Conservation (phyloP, 2,797 vertebrate species). For the Clangula hyemalis region DNA sequence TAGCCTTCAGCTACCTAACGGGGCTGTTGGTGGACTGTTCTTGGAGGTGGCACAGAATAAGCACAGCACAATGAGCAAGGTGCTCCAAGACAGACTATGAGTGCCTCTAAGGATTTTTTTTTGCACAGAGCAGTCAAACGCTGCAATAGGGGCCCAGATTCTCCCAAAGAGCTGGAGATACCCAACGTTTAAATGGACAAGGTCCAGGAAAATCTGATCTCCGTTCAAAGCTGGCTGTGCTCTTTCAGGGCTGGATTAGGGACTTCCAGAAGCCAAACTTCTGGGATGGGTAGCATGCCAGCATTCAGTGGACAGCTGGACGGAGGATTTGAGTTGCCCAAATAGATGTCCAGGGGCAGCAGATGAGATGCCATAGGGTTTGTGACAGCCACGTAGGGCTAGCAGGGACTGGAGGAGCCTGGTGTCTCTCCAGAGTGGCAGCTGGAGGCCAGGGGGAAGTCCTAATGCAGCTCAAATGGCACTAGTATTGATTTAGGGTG, state of each 20-base stretch:
- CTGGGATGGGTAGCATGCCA: background rate
- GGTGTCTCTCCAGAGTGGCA: background rate
- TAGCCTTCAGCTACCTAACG: background rate
- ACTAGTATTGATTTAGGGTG: background rate
- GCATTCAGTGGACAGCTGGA: background rate
- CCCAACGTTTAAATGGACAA: background rate
- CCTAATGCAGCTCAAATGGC: background rate
- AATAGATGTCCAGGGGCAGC: background rate
- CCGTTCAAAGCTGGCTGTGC: fast-evolving
- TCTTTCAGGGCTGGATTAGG: background rate
- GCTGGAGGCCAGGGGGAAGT: background rate
- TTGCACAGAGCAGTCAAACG: background rate
- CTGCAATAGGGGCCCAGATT: background rate
- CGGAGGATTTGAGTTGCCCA: background rate
- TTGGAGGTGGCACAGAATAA: background rate
- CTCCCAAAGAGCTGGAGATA: background rate
- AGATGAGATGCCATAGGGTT: background rate
- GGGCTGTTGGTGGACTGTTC: background rate
- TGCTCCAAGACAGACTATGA: background rate
- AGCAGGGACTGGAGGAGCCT: background rate
- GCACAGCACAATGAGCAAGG: background rate
- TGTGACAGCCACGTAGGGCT: background rate
- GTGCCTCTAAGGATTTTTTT: background rate
- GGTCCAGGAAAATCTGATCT: fast-evolving
- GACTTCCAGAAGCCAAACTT: background rate